Percentiles rank a stretch among this genome's conserved stretches.
Evolutionary conservation across 1,140 invertebrate species (phyloP).

Genomic region (Zaprionus inermis): DNA sequence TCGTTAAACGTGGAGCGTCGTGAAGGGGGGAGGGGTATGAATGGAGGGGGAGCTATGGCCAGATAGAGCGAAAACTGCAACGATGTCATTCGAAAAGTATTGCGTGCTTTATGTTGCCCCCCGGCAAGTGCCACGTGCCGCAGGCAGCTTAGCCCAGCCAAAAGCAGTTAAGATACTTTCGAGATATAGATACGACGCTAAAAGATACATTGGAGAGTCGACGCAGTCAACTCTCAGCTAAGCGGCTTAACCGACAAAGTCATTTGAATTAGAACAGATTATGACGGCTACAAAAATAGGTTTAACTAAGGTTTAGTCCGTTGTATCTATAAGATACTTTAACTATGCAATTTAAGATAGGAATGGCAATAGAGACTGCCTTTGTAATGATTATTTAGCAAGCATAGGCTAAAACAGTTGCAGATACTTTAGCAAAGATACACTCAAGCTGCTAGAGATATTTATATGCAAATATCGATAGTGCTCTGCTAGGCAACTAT

Average conservation of each 20-base stretch:
- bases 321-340: background rate
- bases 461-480: too few relatives aligned
- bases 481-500: too few relatives aligned
- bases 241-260: background rate
- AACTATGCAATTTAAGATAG: background rate
- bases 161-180: constrained; percentile 3
- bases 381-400: too few relatives aligned
- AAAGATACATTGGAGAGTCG: background rate
- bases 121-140: background rate
- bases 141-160: background rate
- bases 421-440: too few relatives aligned
- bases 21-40: constrained; percentile 17
- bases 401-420: too few relatives aligned
- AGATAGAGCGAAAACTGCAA: background rate
- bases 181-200: background rate
- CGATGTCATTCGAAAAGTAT: constrained; percentile 18
- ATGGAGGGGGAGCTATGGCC: background rate
- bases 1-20: constrained; percentile 49
- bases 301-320: background rate
- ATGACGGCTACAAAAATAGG: background rate
- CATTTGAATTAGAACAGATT: background rate
- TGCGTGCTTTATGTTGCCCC: constrained; percentile 3
- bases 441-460: too few relatives aligned
- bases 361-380: background rate
- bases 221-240: background rate